Base-by-base conservation (phyloP, 2,797 vertebrate species). In the Cephalopachus bancanus region DNA sequence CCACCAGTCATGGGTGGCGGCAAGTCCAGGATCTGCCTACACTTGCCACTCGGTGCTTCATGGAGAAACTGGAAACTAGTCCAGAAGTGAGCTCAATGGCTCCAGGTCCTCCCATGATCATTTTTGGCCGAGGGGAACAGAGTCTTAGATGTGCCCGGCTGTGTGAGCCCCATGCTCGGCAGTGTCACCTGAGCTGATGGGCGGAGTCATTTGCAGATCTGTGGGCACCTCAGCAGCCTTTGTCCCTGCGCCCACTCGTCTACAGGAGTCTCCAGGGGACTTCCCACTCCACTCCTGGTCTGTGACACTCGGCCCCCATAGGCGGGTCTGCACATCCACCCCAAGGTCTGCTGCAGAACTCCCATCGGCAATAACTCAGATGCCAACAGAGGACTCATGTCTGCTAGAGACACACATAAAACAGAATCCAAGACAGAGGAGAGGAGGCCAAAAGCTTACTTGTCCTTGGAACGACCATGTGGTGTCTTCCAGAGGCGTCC, bases 231-330 rank as follows among this genome's bases (percentile, higher is more conserved):
- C 53, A 4, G 26, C 28, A 2, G 3, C 7, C 9, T 2, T 49
- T 17, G 24, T 5, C n/a, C 5, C 28, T 10, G 7, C 22, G 7
- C n/a, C 37, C 22, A 6, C 28, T 53, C 51, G 28, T 16, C 37
- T 15, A 10, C 26, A 2, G 59, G 26, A 16, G 3, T 24, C 72
- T 90, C 30, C 22, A 12, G 37, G 10, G 24, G 19, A 84, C 1
- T 62, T 55, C 44, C 4, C 28, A 16, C 7, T 14, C 14, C 3
- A 1, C 8, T 49, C 2, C 71, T 71, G 28, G 37, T 5, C 16
- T 60, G 67, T 37, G 37, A 88, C 0, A 0, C 10, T 30, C 0
- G 9, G 1, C 26, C 24, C n/a, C n/a, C 5, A 0, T 10, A 0
- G 20, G 22, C 0, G 17, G 53, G 9, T 80, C 53, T 79, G 62